Evolutionary conservation across 2,888 invertebrate genomes (phyloP), one percentile per base, ranked within the genome.

Genomic region (Griposia aprilina): DNA sequence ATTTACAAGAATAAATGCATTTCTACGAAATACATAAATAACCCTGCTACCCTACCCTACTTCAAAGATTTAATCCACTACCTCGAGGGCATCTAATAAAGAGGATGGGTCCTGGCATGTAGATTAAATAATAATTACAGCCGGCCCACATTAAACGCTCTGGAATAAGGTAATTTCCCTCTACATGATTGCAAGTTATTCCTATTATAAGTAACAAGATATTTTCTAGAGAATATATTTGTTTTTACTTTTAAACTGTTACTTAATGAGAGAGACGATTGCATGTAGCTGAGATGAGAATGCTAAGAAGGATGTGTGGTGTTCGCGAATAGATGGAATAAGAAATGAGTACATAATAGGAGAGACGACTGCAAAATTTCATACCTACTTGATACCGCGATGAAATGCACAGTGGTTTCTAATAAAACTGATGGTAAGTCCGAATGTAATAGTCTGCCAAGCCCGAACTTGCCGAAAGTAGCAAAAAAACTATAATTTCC

Each of bases 111-210:
- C 83, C 52, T 67, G 75, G 62, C 60, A 68, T 67, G 66, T 41
- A 83, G 83, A 78, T 82, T 88, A 81, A 77, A 82, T 80, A 85
- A 73, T 87, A 85, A 81, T 82, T 81, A 83, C 80, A 69, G 63
- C 55, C 68, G 73, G 52, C 69, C 81, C 81, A 78, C 48, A 73
- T 81, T 70, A 77, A 76, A 75, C 78, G 78, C 57, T 75, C 63
- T 30, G 75, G 86, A 76, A 70, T 77, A 78, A 70, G 26, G 57
- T 59, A 52, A 8, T 57, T 78, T 20, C 78, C 68, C 52, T 48
- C 36, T 59, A 59, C 45, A 55, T 59, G 45, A 82, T 80, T 36
- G 66, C 48, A 82, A 82, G 82, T 60, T 60, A 82, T 82, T 59
- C 7, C 11, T 66, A 36, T 65, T 74, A 17, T n/a, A 63, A n/a